Evolutionary conservation across 1,140 invertebrate genomes (phyloP).

Genomic region (Drosophila sechellia): DNA sequence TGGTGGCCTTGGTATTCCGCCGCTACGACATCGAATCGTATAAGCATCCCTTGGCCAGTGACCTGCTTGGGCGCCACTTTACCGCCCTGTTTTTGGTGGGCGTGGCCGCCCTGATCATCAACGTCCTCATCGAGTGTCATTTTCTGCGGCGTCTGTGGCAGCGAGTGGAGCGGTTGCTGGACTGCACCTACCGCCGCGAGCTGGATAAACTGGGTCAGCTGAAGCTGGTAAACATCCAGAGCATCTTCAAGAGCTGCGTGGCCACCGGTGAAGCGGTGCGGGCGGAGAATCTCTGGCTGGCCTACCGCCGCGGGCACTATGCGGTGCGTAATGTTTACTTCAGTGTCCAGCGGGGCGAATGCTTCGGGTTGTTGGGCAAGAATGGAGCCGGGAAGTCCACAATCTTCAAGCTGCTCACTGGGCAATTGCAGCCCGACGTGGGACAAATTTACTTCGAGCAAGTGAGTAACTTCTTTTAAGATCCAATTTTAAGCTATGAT

Average conservation of each 20-base stretch:
- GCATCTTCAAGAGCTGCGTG: slow-evolving; percentile 69
- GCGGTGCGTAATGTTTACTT: slow-evolving; percentile 80
- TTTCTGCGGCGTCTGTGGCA: slow-evolving; percentile 58
- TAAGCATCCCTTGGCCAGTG: slow-evolving; percentile 86
- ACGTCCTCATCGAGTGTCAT: slow-evolving; percentile 86
- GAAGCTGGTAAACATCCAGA: slow-evolving; percentile 60
- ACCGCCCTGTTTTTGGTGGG: slow-evolving; percentile 85
- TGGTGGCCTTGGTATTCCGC: slow-evolving; percentile 85
- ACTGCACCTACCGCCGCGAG: slow-evolving; percentile 51
- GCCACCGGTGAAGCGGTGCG: slow-evolving; percentile 58
- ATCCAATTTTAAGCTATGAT: neutral
- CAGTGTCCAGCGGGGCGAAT: slow-evolving; percentile 84
- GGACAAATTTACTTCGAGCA: slow-evolving; percentile 85
- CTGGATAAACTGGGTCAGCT: slow-evolving; percentile 61
- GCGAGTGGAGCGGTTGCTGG: slow-evolving; percentile 39
- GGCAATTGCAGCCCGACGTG: slow-evolving; percentile 86
- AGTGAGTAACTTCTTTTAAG: slow-evolving; percentile 48
- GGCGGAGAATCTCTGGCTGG: slow-evolving; percentile 73
- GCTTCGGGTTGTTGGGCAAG: slow-evolving; percentile 91
- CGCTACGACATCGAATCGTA: slow-evolving; percentile 89
- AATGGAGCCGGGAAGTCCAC: slow-evolving; percentile 91
- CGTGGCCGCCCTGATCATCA: slow-evolving; percentile 85
- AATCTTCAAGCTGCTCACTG: slow-evolving; percentile 90
- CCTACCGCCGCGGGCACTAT: slow-evolving; percentile 65
- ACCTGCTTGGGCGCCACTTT: slow-evolving; percentile 86